Conservation (phyloP, 1,140 invertebrate species). For the Pogonognathellus flavescens region DNA sequence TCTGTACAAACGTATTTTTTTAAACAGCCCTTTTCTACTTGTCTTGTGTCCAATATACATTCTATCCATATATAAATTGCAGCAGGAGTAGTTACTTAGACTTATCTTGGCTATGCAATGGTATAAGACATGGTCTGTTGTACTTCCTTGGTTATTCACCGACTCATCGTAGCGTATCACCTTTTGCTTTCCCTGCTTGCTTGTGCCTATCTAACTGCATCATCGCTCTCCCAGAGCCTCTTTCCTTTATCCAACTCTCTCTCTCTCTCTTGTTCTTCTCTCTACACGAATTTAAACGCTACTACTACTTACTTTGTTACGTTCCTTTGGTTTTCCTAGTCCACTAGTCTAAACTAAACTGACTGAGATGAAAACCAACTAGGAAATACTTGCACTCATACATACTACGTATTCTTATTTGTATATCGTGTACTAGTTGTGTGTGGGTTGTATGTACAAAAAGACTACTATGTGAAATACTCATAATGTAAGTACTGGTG, state of each 20-base stretch:
- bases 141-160: constrained; percentile 31
- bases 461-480: too few species aligned
- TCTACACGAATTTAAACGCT: constrained; percentile 40
- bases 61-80: neutral
- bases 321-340: constrained; percentile 40
- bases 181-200: constrained; percentile 47
- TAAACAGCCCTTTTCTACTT: neutral
- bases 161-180: constrained; percentile 47
- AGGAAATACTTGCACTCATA: neutral
- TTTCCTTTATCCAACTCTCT: constrained; percentile 32
- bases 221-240: constrained; percentile 14
- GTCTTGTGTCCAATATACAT: neutral
- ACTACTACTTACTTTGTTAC: neutral
- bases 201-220: constrained; percentile 48
- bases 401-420: neutral
- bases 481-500: too few species aligned
- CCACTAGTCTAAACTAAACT: constrained; percentile 9
- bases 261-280: constrained; percentile 25
- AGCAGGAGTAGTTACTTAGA: neutral
- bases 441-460: too few species aligned
- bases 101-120: neutral
- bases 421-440: neutral
- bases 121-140: constrained; percentile 12
- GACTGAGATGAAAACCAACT: constrained; percentile 27
- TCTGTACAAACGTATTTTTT: neutral